A percentile compares a stretch with the other conserved stretches of the same genome.
Evolutionary conservation across 1,140 invertebrate species (phyloP).

Genomic region (Drosophila suzukii): DNA sequence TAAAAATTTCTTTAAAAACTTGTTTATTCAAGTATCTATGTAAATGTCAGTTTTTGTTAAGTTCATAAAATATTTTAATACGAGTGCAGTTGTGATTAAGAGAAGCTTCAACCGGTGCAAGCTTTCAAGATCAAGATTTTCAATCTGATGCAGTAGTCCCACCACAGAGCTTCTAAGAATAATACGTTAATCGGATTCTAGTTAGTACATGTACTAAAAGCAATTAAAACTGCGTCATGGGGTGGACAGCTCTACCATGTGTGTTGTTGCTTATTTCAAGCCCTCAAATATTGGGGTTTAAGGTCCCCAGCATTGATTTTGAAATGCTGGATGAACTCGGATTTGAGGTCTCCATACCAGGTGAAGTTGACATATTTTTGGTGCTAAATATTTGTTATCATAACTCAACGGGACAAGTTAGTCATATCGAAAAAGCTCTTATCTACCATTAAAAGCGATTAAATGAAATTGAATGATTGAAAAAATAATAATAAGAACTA

Average conservation of each 20-base stretch:
- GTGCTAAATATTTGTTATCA: too few species aligned
- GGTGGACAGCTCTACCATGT: slow-evolving; percentile 7
- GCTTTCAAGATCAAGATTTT: slow-evolving; percentile 42
- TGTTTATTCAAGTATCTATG: too few species aligned
- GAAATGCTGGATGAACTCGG: slow-evolving; percentile 48
- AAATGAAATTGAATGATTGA: too few species aligned
- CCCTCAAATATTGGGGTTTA: slow-evolving; percentile 25
- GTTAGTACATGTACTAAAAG: slow-evolving; percentile 22
- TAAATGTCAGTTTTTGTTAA: too few species aligned
- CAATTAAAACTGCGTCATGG: slow-evolving; percentile 62
- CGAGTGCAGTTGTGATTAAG: background rate
- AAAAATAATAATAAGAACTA: too few species aligned
- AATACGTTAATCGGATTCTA: slow-evolving; percentile 13
- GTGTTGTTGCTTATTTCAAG: slow-evolving; percentile 2
- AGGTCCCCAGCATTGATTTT: slow-evolving; percentile 58
- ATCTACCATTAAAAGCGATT: too few species aligned
- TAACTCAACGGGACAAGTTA: background rate
- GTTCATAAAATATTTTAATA: background rate
- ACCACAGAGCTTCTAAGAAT: slow-evolving; percentile 23
- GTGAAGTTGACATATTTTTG: slow-evolving; percentile 15
- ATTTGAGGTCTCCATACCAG: slow-evolving; percentile 71
- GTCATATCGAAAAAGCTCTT: background rate
- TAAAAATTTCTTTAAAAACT: background rate
- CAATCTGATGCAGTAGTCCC: slow-evolving; percentile 23
- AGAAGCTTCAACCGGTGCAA: slow-evolving; percentile 26